Evolutionary conservation across 2,888 invertebrate species (phyloP), one percentile per base, ranked within the genome.

Genomic region (Trissonchulus latispiculum): DNA sequence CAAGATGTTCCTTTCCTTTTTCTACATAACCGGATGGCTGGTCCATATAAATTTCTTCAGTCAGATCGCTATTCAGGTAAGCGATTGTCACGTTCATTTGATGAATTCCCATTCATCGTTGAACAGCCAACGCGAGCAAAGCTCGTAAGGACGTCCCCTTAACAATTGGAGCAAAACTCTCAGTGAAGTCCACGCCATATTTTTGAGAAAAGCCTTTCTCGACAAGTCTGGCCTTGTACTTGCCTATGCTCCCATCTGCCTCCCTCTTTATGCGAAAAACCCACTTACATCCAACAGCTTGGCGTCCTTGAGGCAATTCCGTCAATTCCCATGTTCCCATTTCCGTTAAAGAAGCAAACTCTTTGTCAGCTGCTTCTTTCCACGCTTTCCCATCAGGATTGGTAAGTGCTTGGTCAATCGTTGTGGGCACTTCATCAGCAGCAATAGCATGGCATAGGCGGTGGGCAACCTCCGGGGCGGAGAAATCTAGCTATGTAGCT

Each of bases 1-100:
- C 78, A 31, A 75, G 72, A 15, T 72, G 61, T 15, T 75, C 73
- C 23, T 71, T 48, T 31, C 75, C 77, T 36, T 64, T 29, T 2
- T 72, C 32, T 37, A 75, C 70, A 68, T 73, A 78, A 29, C 77
- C 79, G 31, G 69, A 71, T 32, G 78, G 76, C 66, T 78, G 77
- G 35, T 68, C 35, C 76, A 79, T 77, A 67, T 73, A 78, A 31
- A 76, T 74, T 48, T 48, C 48, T 37, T 77, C 76, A 64, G 77
- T 76, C 2, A 79, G 31, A 1, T 59, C 70, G 1, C 77, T 77
- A 71, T 79, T 73, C 2, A 77, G 70, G 72, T 76, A 79, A 28
- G 77, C 78, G 35, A 78, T 77, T 1, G 71, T 72, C 1, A 76
- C 77, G 74, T 78, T 77, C 74, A 78, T 75, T 29, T 78, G 77